A percentile compares a stretch with the other conserved stretches of the same genome.
phyloP scores from a whole-genome alignment of 2,113 vertebrate genomes.

The Megatriorchis doriae region DNA sequence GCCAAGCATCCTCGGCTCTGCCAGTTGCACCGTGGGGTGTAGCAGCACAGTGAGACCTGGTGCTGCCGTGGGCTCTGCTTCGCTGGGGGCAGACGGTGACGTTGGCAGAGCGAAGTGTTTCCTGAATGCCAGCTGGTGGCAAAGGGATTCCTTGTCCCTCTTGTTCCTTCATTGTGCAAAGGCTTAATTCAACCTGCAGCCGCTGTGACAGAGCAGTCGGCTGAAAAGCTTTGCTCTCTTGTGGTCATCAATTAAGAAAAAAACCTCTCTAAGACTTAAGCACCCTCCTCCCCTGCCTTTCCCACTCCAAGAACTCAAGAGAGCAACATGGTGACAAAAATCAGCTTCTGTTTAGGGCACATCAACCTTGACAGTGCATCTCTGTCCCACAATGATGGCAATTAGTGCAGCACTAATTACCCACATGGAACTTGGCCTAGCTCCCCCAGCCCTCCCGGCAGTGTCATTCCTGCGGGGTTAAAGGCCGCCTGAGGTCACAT shows the following conservation, averaged over 20 bases:
- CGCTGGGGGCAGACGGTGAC: not conserved
- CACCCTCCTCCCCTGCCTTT: not conserved
- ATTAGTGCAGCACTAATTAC: slow-evolving; percentile 32
- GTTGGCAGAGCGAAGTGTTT: not conserved
- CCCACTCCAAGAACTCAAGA: not conserved
- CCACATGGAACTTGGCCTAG: not conserved
- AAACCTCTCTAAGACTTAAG: not conserved
- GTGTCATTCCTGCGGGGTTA: accelerated
- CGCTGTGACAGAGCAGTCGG: not conserved
- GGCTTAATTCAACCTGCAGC: not conserved
- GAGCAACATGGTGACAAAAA: not conserved
- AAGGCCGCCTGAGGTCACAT: not conserved
- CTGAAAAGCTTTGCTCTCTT: not conserved
- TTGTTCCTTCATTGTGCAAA: not conserved
- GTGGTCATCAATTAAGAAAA: not conserved
- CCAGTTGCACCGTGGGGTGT: not conserved
- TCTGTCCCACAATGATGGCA: not conserved
- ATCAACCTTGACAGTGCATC: not conserved
- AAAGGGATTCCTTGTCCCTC: not conserved
- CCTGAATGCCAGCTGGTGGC: not conserved
- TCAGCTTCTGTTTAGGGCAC: not conserved
- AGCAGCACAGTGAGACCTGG: not conserved
- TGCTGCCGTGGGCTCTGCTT: not conserved
- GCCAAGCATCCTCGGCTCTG: not conserved
- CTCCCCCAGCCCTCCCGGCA: not conserved